A percentile compares a stretch with the other conserved stretches of the same genome.
Evolutionary conservation across 2,888 invertebrate genomes (phyloP).

Genomic region (Erpobdella octoculata): DNA sequence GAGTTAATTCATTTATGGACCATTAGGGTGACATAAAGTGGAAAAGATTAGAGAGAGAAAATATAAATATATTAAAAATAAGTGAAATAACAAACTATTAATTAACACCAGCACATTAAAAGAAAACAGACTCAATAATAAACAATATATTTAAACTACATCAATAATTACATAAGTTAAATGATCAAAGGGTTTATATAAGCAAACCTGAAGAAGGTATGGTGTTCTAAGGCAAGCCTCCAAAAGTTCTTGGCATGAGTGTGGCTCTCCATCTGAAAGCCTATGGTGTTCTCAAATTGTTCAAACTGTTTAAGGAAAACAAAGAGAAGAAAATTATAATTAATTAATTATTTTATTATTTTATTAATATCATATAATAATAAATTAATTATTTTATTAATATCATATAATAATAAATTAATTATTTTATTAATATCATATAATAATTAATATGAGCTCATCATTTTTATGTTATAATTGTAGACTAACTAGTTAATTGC

Average conservation of each 20-base stretch:
- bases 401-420: not conserved
- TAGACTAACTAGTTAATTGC: too few species aligned
- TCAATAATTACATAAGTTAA: too few species aligned
- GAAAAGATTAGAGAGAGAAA: not conserved
- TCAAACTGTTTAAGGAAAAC: slow-evolving; percentile 66
- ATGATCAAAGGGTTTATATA: too few species aligned
- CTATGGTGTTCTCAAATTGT: slow-evolving; percentile 88
- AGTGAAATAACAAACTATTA: not conserved
- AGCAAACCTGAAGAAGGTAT: slow-evolving; percentile 92
- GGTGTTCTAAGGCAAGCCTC: slow-evolving; percentile 98
- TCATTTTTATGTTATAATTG: too few species aligned
- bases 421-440: not conserved
- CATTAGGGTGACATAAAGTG: too few species aligned
- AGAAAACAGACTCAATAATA: not conserved
- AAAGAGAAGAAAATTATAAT: too few species aligned
- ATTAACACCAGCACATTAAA: not conserved
- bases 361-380: not conserved
- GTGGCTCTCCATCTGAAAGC: slow-evolving; percentile 88
- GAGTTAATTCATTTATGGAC: too few species aligned
- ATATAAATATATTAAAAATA: not conserved
- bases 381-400: not conserved
- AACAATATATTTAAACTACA: not conserved
- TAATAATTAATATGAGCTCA: not conserved
- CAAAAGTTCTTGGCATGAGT: slow-evolving; percentile 91
- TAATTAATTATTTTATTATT: not conserved